Base-by-base conservation (phyloP, 2,888 invertebrate species). In the Charanyca ferruginea region DNA sequence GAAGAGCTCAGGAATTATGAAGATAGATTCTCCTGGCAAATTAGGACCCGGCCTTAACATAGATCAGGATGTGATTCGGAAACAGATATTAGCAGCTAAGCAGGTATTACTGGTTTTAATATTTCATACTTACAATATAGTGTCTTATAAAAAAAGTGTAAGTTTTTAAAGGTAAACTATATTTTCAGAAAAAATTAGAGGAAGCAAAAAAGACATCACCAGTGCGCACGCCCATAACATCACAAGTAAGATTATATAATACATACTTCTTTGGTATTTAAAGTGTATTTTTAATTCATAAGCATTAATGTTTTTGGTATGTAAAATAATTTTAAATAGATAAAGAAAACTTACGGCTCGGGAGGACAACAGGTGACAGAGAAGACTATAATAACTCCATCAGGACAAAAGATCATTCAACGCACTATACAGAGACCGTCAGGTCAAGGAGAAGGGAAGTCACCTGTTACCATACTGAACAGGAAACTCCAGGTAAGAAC, bases 1-100 rank as follows among this genome's bases (percentile, higher is more conserved):
- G 9, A 97, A 97, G 89, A 97, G 97, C 79, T 97, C 97, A 42
- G 97, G 97, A 47, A 97, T 97, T 58, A 97, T 97, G 88, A 97
- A 97, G 88, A 94, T 97, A 62, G 97, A 97, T 86, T 96, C 97
- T 0, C 96, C 96, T 0, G 96, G 96, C 0, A 96, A 96, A 76
- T 81, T 96, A 28, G 95, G 95, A 18, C 95, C 95, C 0, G 95
- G 95, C 1, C 83, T 95, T 13, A 95, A 94, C 72, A 94, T 96
- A 73, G 95, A 96, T 77, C 95, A 95, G 81, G 95, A 96, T 28
- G 91, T 93, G 28, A 95, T 96, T 52, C 90, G 95, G 59, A 96
- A 95, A 88, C 95, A 95, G 78, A 95, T 96, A 66, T 77, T 95
- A 79, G 95, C 95, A 16, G 96, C 96, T 23, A 96, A 95, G 86